Evolutionary conservation across 2,797 vertebrate species (phyloP).

Genomic region (Setipinna tenuifilis): DNA sequence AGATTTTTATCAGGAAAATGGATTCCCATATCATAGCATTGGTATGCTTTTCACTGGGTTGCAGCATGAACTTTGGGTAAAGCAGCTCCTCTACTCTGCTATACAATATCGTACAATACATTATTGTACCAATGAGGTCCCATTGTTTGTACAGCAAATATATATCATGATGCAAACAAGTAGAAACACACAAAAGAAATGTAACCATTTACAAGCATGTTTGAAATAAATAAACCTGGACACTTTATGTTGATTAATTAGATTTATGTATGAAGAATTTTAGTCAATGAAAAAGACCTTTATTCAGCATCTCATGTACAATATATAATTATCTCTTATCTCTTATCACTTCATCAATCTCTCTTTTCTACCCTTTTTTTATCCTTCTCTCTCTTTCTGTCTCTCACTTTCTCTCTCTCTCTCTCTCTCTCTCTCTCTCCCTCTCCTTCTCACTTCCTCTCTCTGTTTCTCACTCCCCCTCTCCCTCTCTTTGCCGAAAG

Average conservation of each 20-base stretch:
- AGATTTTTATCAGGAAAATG: too few species aligned
- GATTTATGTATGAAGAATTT: constrained; percentile 57
- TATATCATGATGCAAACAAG: not conserved
- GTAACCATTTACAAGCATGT: not conserved
- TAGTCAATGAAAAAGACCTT: constrained; percentile 73
- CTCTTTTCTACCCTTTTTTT: not conserved
- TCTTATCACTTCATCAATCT: not conserved
- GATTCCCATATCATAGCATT: not conserved
- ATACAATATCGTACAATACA: too few species aligned
- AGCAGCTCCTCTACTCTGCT: too few species aligned
- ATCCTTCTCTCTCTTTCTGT: not conserved
- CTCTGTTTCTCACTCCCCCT: not conserved
- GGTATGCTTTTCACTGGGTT: too few species aligned
- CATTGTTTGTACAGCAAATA: too few species aligned
- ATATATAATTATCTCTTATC: too few species aligned
- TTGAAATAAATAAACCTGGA: not conserved
- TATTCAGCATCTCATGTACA: constrained; percentile 67
- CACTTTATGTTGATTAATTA: not conserved
- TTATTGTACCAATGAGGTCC: too few species aligned
- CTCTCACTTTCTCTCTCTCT: not conserved
- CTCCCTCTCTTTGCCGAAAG: constrained; percentile 58
- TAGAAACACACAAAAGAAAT: not conserved
- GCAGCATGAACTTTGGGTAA: too few species aligned
- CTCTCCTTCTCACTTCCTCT: not conserved
- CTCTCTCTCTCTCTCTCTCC: not conserved